These are phyloP conservation scores for Pollenia amentaria DNA, from an alignment of 2,888 invertebrate species.

Conservation along the genomic window DNA sequence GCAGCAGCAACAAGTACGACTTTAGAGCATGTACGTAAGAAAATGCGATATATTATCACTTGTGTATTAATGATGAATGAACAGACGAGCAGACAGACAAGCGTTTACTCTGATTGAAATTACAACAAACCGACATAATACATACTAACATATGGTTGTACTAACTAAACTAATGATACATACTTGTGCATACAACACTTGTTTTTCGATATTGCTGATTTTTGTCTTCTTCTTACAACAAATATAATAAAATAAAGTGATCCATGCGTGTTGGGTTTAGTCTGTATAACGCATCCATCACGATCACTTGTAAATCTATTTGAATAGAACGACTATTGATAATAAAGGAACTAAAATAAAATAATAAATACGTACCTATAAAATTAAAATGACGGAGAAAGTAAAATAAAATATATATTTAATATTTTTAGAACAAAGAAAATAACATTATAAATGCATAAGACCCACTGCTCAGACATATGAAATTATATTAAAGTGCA, in stretches of 20 bases:
- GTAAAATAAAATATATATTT: conserved; percentile 28
- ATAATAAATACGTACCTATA: background rate
- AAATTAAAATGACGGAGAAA: conserved; percentile 44
- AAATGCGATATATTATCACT: conserved; percentile 43
- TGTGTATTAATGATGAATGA: conserved; percentile 56
- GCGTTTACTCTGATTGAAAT: conserved; percentile 27
- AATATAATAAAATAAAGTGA: conserved; percentile 79
- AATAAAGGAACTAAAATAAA: conserved; percentile 9
- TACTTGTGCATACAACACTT: conserved; percentile 44
- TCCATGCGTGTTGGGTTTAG: conserved; percentile 80
- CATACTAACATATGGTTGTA: conserved; percentile 23
- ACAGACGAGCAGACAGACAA: conserved; percentile 10
- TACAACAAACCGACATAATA: background rate
- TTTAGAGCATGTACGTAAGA: background rate
- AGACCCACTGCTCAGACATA: background rate
- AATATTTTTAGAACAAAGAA: conserved; percentile 49
- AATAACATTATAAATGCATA: background rate
- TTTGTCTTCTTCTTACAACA: conserved; percentile 61
- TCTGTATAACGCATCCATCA: conserved; percentile 81
- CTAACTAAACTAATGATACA: conserved; percentile 51
- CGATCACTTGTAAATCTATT: conserved; percentile 76
- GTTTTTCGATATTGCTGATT: conserved; percentile 37
- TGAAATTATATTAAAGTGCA: conserved; percentile 25
- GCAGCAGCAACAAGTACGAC: background rate
- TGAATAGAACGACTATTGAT: conserved; percentile 1